Evolutionary conservation across 1,140 invertebrate species (phyloP).

Genomic region (Drosophila sucinea): DNA sequence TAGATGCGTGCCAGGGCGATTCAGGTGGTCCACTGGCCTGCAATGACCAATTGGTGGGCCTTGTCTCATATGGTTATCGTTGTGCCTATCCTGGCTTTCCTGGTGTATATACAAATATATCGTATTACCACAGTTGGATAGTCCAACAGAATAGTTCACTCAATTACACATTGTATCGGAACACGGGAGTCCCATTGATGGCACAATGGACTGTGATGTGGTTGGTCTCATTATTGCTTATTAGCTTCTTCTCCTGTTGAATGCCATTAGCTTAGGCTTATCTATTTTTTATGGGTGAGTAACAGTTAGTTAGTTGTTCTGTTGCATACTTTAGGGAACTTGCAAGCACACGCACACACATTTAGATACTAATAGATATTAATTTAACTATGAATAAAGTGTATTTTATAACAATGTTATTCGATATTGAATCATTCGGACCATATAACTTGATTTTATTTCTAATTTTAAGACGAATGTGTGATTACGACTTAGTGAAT

Average conservation of each 20-base stretch:
- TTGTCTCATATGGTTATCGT: constrained; percentile 85
- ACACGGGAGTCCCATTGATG: not conserved
- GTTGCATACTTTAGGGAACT: too few relatives aligned
- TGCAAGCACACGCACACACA: too few relatives aligned
- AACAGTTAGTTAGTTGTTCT: too few relatives aligned
- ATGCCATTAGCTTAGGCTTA: too few relatives aligned
- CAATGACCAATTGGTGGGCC: constrained; percentile 79
- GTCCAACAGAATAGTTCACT: constrained; percentile 47
- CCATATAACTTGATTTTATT: too few relatives aligned
- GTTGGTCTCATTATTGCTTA: not conserved
- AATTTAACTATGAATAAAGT: not conserved
- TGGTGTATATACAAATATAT: constrained; percentile 87
- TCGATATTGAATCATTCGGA: too few relatives aligned
- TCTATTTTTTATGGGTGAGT: too few relatives aligned
- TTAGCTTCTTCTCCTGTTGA: not conserved
- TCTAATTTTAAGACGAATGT: too few relatives aligned
- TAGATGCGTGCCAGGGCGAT: constrained; percentile 80
- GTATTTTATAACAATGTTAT: not conserved
- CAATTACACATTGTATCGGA: constrained; percentile 52
- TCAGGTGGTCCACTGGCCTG: constrained; percentile 77
- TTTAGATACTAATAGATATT: too few relatives aligned
- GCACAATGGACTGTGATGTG: not conserved
- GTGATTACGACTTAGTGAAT: too few relatives aligned
- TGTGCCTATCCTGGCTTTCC: constrained; percentile 85
- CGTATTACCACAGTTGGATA: constrained; percentile 85